phyloP scores from a whole-genome alignment of 1,140 invertebrate species.

The Dermatophagoides farinae region DNA sequence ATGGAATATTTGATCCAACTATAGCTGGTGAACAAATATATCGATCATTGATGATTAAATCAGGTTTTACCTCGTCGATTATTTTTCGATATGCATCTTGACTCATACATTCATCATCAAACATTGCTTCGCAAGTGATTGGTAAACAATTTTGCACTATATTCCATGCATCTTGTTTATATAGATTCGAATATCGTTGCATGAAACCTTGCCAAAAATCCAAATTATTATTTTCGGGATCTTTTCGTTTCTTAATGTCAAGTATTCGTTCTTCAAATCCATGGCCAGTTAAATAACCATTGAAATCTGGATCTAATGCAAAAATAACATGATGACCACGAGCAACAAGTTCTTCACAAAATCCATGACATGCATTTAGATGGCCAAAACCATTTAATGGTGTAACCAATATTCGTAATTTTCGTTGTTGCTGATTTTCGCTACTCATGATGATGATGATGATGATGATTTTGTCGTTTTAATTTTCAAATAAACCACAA shows the following conservation, averaged over 20 bases:
- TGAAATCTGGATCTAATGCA: background rate
- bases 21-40: slow-evolving; percentile 12
- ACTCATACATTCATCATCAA: background rate
- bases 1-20: slow-evolving; percentile 4
- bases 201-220: background rate
- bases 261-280: background rate
- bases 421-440: too few relatives aligned
- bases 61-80: slow-evolving; percentile 3
- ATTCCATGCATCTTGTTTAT: background rate
- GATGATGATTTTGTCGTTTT: too few relatives aligned
- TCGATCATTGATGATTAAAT: slow-evolving; percentile 5
- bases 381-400: slow-evolving; percentile 6
- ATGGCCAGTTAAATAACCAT: background rate
- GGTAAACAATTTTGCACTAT: background rate
- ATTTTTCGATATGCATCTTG: background rate
- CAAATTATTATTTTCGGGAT: background rate
- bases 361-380: slow-evolving; percentile 9
- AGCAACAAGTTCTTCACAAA: background rate
- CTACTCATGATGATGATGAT: too few relatives aligned
- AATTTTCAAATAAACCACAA: too few relatives aligned
- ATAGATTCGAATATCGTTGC: background rate
- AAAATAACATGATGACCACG: slow-evolving; percentile 13
- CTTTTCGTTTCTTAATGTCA: background rate
- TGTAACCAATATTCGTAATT: background rate
- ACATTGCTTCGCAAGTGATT: background rate